A percentile compares a stretch with the other conserved stretches of the same genome.
Conservation (phyloP, 2,113 vertebrate genomes). For the Meleagris gallopavo region DNA sequence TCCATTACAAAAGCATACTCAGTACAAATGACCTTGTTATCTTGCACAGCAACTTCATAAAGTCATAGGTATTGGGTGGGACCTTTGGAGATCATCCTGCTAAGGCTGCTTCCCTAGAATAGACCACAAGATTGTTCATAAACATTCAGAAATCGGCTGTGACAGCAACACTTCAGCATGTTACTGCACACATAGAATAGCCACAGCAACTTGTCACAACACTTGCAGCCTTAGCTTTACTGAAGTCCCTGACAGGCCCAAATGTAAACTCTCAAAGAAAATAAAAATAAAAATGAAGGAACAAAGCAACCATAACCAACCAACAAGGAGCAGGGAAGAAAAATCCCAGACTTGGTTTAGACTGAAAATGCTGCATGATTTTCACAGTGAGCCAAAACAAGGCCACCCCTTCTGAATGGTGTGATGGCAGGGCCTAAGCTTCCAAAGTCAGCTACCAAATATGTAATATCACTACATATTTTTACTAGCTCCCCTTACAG, state of each 20-base stretch:
- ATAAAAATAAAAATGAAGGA: neutral
- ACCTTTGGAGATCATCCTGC: too few species aligned
- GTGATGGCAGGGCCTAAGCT: neutral
- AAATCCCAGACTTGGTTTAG: neutral
- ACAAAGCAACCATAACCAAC: neutral
- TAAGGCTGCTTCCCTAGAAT: too few species aligned
- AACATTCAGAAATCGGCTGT: neutral
- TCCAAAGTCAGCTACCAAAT: neutral
- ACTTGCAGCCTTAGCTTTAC: rapidly evolving
- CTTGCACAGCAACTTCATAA: neutral
- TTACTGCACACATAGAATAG: neutral
- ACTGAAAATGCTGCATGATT: neutral
- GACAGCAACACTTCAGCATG: neutral
- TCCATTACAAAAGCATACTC: neutral
- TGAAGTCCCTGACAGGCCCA: neutral
- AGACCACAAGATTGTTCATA: neutral
- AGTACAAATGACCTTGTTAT: rapidly evolving
- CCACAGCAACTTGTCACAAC: rapidly evolving
- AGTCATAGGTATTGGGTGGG: too few species aligned
- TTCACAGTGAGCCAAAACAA: neutral
- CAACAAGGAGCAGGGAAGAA: too few species aligned
- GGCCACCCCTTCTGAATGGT: rapidly evolving
- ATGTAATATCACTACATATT: rapidly evolving
- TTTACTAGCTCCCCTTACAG: rapidly evolving
- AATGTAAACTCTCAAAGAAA: neutral